phyloP scores from a whole-genome alignment of 2,113 vertebrate species.

The Mesoclemmys tuberculata region DNA sequence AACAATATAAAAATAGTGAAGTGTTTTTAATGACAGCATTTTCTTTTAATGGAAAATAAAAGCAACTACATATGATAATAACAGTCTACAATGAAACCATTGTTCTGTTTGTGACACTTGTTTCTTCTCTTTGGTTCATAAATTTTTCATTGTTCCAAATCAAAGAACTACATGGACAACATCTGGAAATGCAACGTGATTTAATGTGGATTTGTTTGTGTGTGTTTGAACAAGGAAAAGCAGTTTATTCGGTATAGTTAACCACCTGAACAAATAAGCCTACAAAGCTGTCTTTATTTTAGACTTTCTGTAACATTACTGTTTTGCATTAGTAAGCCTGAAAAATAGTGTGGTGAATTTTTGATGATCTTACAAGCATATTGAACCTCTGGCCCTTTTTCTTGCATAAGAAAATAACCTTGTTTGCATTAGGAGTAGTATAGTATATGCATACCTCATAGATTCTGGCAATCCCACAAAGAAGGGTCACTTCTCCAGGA shows the following conservation, averaged over 20 bases:
- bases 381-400: neutral
- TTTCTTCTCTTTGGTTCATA: neutral
- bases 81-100: neutral
- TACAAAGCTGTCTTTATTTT: neutral
- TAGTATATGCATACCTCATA: slow-evolving; percentile 81
- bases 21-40: neutral
- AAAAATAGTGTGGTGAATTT: neutral
- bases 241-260: neutral
- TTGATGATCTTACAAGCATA: neutral
- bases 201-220: neutral
- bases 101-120: neutral
- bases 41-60: neutral
- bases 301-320: neutral
- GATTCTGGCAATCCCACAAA: slow-evolving; percentile 96
- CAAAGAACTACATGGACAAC: neutral
- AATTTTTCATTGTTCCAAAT: neutral
- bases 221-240: neutral
- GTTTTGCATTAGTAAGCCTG: neutral
- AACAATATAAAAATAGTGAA: neutral
- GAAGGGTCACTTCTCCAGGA: slow-evolving; percentile 93
- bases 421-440: neutral
- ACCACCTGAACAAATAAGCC: neutral
- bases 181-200: neutral
- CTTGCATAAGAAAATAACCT: neutral
- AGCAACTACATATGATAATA: neutral